A percentile compares a stretch with the other conserved stretches of the same genome.
Conservation (phyloP, 2,888 invertebrate species). For the Dichetophora obliterata region DNA sequence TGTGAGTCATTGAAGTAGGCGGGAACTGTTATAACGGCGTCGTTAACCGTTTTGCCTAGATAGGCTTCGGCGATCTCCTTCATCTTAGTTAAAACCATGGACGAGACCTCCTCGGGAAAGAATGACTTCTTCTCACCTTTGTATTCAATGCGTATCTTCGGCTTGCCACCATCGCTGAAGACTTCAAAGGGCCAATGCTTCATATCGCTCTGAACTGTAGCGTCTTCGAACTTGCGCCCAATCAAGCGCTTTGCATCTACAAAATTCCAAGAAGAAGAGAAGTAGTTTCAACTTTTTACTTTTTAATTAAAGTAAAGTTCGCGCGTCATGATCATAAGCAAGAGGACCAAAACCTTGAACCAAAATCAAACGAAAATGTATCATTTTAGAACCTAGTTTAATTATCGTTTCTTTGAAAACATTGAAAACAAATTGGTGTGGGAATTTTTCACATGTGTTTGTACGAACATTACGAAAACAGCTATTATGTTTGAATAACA, state of each 20-base stretch:
- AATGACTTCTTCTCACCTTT: slow-evolving; percentile 91
- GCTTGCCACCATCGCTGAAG: slow-evolving; percentile 81
- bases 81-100: slow-evolving; percentile 95
- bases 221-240: slow-evolving; percentile 90
- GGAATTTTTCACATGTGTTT: slow-evolving; percentile 8
- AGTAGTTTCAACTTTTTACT: not conserved
- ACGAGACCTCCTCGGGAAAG: slow-evolving; percentile 92
- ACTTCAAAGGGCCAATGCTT: slow-evolving; percentile 97
- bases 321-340: not conserved
- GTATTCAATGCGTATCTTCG: slow-evolving; percentile 86
- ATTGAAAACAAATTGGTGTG: not conserved
- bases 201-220: slow-evolving; percentile 92
- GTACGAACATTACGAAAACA: not conserved
- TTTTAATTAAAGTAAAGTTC: not conserved
- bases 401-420: not conserved
- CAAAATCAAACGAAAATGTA: slow-evolving; percentile 28
- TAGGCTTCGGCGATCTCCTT: slow-evolving; percentile 83
- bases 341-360: not conserved
- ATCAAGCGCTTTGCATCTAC: slow-evolving; percentile 94
- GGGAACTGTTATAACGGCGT: slow-evolving; percentile 85
- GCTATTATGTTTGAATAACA: slow-evolving; percentile 5
- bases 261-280: slow-evolving; percentile 45
- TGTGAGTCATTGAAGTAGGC: slow-evolving; percentile 85
- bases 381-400: not conserved
- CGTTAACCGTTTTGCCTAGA: slow-evolving; percentile 76